phyloP scores from a whole-genome alignment of 2,113 vertebrate genomes.

The Camelus bactrianus region DNA sequence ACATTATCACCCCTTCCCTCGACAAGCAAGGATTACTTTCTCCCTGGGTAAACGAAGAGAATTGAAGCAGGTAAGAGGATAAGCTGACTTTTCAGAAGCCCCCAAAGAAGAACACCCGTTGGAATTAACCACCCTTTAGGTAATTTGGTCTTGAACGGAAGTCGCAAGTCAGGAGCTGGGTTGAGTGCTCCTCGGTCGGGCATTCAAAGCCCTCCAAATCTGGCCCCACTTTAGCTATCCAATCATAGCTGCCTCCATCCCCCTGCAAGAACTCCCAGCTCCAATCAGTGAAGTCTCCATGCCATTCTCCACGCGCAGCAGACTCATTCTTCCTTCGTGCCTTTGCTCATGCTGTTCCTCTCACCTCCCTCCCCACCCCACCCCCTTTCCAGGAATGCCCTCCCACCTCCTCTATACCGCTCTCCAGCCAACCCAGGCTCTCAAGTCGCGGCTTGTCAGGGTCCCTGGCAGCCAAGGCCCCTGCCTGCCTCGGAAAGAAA shows the following conservation, averaged over 20 bases:
- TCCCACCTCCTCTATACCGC: background rate
- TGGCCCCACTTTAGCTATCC: conserved; percentile 77
- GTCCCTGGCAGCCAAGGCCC: conserved; percentile 72
- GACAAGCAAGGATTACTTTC: conserved; percentile 23
- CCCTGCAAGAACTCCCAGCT: conserved; percentile 67
- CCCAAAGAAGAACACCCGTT: conserved; percentile 43
- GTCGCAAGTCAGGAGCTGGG: conserved; percentile 44
- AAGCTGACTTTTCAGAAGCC: conserved; percentile 44
- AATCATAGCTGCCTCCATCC: conserved; percentile 67
- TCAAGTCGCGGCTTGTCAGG: conserved; percentile 73
- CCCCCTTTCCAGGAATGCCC: conserved; percentile 41
- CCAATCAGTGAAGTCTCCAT: conserved; percentile 80
- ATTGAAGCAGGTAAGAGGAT: conserved; percentile 24
- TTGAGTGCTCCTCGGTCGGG: conserved; percentile 63
- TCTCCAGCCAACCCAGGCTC: conserved; percentile 46
- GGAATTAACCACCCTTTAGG: conserved; percentile 53
- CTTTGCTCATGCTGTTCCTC: conserved; percentile 63
- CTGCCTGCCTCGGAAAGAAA: conserved; percentile 39
- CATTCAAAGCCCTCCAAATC: conserved; percentile 79
- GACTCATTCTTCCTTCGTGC: conserved; percentile 69
- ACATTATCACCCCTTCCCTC: background rate
- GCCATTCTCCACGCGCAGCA: conserved; percentile 62
- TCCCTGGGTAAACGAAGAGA: background rate
- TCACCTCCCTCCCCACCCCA: conserved; percentile 43
- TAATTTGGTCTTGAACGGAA: conserved; percentile 61